Percentiles rank a stretch among this genome's conserved stretches.
Evolutionary conservation across 2,888 invertebrate genomes (phyloP).

Genomic region (Xylocampa areola): DNA sequence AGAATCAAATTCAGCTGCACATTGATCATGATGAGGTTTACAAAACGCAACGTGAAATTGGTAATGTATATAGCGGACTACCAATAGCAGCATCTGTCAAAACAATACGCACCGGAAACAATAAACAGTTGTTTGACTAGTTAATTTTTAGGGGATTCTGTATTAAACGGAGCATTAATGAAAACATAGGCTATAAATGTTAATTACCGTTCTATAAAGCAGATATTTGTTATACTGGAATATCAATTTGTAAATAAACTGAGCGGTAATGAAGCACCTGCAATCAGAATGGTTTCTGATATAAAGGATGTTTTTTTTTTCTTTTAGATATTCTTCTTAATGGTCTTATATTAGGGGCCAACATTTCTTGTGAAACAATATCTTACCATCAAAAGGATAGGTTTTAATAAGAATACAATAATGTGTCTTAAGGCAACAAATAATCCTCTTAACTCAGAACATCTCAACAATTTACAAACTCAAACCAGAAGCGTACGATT

Average conservation of each 20-base stretch:
- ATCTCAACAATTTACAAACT: neutral
- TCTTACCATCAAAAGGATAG: no score
- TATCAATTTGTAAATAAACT: constrained; percentile 41
- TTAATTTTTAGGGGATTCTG: constrained; percentile 63
- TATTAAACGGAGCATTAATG: constrained; percentile 53
- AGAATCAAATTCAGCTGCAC: constrained; percentile 58
- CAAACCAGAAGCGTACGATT: constrained; percentile 13
- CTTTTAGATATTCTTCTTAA: no score
- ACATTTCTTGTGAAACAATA: no score
- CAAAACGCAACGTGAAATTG: constrained; percentile 39
- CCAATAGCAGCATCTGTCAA: constrained; percentile 80
- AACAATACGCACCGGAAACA: constrained; percentile 82
- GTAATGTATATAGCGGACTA: constrained; percentile 49
- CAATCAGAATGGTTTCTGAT: neutral
- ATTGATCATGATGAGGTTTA: constrained; percentile 41
- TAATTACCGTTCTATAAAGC: constrained; percentile 46
- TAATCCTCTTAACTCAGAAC: constrained; percentile 2
- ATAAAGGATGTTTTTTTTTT: constrained; percentile 13
- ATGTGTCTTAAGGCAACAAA: neutral
- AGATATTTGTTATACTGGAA: constrained; percentile 27
- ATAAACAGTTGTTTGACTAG: constrained; percentile 75
- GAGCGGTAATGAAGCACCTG: constrained; percentile 41
- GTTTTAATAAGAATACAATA: neutral
- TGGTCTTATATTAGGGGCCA: no score
- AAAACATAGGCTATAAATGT: constrained; percentile 53